Conservation (phyloP, 2,888 invertebrate genomes). For the Drosophila eohydei region DNA sequence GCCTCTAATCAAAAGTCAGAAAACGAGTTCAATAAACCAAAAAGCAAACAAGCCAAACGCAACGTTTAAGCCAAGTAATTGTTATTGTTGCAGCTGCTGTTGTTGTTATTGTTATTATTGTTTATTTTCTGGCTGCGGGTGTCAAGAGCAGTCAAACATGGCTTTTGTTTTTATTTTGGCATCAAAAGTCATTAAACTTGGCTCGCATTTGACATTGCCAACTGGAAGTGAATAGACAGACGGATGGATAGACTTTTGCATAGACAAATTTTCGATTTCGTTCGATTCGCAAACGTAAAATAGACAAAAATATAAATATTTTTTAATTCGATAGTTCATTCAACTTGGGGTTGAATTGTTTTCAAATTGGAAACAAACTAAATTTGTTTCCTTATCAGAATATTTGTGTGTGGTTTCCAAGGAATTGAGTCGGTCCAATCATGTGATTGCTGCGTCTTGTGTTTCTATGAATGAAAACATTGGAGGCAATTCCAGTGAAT, state of each 20-base stretch:
- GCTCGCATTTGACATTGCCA: slow-evolving; percentile 75
- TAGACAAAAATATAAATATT: slow-evolving; percentile 15
- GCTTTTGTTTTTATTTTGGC: slow-evolving; percentile 44
- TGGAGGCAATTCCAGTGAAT: slow-evolving; percentile 59
- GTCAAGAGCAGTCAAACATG: slow-evolving; percentile 69
- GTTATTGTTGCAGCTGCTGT: slow-evolving; percentile 35
- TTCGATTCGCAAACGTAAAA: slow-evolving; percentile 44
- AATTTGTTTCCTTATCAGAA: slow-evolving; percentile 59
- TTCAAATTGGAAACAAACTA: slow-evolving; percentile 32
- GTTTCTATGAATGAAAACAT: slow-evolving; percentile 71
- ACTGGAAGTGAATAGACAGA: slow-evolving; percentile 50
- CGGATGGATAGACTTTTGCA: slow-evolving; percentile 16
- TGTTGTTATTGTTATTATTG: slow-evolving; percentile 19
- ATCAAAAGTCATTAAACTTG: slow-evolving; percentile 70
- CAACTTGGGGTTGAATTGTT: slow-evolving; percentile 46
- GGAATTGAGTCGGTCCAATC: slow-evolving; percentile 30
- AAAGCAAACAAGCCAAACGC: slow-evolving; percentile 55
- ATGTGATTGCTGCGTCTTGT: slow-evolving; percentile 38
- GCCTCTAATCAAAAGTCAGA: slow-evolving; percentile 65
- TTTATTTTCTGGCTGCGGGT: slow-evolving; percentile 52
- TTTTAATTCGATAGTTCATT: slow-evolving; percentile 56
- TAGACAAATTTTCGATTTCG: slow-evolving; percentile 43
- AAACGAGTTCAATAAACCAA: slow-evolving; percentile 74
- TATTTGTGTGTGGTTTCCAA: slow-evolving; percentile 26
- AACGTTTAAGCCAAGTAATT: slow-evolving; percentile 44